Base-by-base conservation (phyloP, 2,888 invertebrate genomes). In the Conchocele bisecta region DNA sequence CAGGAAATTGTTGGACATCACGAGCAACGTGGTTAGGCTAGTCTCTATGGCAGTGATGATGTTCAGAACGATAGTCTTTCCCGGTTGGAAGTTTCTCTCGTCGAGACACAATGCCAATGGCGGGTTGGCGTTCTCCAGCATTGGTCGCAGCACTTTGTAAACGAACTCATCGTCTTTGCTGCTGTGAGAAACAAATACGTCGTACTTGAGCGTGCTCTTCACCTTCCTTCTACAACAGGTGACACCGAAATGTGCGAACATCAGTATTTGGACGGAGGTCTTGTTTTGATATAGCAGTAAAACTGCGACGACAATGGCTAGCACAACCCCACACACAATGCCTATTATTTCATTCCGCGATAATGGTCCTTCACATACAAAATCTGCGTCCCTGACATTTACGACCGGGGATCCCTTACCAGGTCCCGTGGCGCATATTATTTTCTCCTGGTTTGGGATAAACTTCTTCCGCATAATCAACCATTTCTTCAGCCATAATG, bases 401-500 rank as follows among this genome's bases (percentile, higher is more conserved):
- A 61, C 33, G 7, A 72, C 20, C 13, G 48, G 29, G 6, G 22
- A 35, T 6, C 66, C 72, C 22, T 17, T 42, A 15, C 54, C 59
- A 20, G 33, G 31, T 3, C 70, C 70, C 31, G 24, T 42, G 0
- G 41, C 54, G 48, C 72, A 72, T 1, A 61, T 22, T 13, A 66
- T 61, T 15, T 61, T 72, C 28, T 66, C 58, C 24, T 44, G 29
- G 22, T 61, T 24, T 3, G 20, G 33, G 3, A 83, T 42, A n/a
- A n/a, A n/a, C n/a, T n/a, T n/a, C n/a, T n/a, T n/a, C n/a, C n/a
- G n/a, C n/a, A n/a, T n/a, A 17, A n/a, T n/a, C 7, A 74, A 31
- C 79, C 79, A 79, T n/a, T 51, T 26, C 37, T 76, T 79, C 59
- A 79, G 60, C 79, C 79, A 79, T 1, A 64, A 24, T 13, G 76